Conservation (phyloP, 1,140 invertebrate species). For the Orius insidiosus region DNA sequence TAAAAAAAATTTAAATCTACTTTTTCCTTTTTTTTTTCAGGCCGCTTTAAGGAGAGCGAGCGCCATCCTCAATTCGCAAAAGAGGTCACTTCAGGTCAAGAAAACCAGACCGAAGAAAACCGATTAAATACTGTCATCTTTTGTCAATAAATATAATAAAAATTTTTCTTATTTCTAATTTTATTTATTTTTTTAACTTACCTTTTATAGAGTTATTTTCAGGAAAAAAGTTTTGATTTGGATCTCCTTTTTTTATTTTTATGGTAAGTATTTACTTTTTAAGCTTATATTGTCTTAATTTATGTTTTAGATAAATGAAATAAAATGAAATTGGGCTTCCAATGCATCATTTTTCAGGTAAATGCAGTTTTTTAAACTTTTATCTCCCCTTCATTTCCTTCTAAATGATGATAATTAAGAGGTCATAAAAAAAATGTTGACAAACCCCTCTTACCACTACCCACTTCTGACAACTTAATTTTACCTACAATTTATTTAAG, state of each 20-base stretch:
- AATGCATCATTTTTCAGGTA: too few relatives aligned
- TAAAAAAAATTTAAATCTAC: slow-evolving; percentile 8
- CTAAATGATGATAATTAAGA: slow-evolving; percentile 1
- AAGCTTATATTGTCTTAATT: too few relatives aligned
- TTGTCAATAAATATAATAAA: slow-evolving; percentile 9
- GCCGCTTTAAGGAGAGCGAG: slow-evolving; percentile 73
- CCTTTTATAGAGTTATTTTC: not conserved
- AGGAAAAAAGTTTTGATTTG: not conserved
- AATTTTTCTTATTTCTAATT: slow-evolving; percentile 8
- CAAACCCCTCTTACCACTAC: not conserved
- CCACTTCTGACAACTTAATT: not conserved
- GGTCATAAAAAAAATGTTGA: slow-evolving; percentile 1
- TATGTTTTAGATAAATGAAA: not conserved
- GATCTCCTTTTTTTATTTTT: too few relatives aligned
- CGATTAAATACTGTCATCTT: slow-evolving; percentile 18
- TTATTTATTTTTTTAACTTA: not conserved
- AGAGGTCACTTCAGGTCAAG: slow-evolving; percentile 24
- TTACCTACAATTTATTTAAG: too few relatives aligned
- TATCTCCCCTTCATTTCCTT: too few relatives aligned
- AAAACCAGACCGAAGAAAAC: slow-evolving; percentile 21
- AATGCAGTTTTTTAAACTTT: too few relatives aligned
- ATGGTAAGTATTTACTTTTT: too few relatives aligned
- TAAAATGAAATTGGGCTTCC: not conserved
- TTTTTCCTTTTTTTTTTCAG: slow-evolving; percentile 31
- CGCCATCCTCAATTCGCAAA: slow-evolving; percentile 77